Base-by-base conservation (phyloP, 1,140 invertebrate genomes). In the Micrasema minimum region DNA sequence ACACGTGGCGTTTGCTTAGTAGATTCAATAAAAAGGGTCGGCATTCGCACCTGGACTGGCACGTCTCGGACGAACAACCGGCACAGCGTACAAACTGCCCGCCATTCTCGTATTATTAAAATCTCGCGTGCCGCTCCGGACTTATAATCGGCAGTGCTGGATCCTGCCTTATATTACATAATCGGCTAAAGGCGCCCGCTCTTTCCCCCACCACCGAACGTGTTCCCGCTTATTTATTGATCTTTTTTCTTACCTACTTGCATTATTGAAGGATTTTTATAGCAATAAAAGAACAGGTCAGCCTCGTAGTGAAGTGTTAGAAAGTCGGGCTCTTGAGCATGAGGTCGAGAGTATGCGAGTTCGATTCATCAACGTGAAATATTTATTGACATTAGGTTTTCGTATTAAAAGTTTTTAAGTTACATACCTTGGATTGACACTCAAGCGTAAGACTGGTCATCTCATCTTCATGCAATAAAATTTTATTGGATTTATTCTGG, bases 1-100 rank as follows among this genome's bases (percentile, higher is more conserved):
- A 68, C 66, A 68, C 66, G 66, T 68, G 66, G 50, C 66, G 51
- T 55, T 68, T 66, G 64, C 20, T 43, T 20, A 37, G 66, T 37
- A 38, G 66, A 68, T 68, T 55, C 53, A 57, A 55, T 68, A 53
- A 68, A 68, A 66, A 68, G 66, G 66, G 64, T 66, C 64, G 31
- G 31, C 37, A 45, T 57, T 68, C 66, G 53, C 66, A 68, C 66
- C 66, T 68, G 66, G 66, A 38, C 46, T n/a, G 31, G 64, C 61
- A 64, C 61, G 43, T 26, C 22, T 16, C 61, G 12, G 20, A 16
- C 41, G 37, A 43, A 43, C 31, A 43, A 31, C 51, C 26, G 22
- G 22, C 51, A 18, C n/a, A n/a, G n/a, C n/a, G n/a, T n/a, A n/a
- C n/a, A 55, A 26, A 12, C 26, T 26, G 11, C 26, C n/a, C 53